Conservation (phyloP, 2,113 vertebrate species). For the Hiodon alosoides region DNA sequence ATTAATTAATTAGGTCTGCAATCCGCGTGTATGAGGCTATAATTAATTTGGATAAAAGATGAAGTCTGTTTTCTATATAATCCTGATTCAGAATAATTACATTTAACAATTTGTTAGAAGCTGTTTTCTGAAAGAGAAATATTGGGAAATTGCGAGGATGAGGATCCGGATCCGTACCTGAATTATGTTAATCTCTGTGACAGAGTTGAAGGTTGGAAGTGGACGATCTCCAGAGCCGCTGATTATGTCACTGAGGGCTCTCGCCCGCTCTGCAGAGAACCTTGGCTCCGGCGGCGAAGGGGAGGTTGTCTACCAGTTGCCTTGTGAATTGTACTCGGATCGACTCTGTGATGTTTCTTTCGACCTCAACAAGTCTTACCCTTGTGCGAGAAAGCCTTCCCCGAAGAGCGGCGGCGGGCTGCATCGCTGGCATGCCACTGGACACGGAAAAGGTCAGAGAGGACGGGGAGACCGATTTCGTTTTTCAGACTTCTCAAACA, state of each 20-base stretch:
- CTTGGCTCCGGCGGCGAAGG: conserved; percentile 20
- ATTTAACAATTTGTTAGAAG: too few relatives aligned
- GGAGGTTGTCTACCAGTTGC: conserved; percentile 44
- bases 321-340: conserved; percentile 10
- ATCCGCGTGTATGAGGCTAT: too few relatives aligned
- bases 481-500: neutral
- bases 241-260: conserved; percentile 48
- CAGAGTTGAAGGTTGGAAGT: too few relatives aligned
- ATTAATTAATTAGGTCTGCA: too few relatives aligned
- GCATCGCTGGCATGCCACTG: conserved; percentile 50
- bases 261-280: conserved; percentile 15
- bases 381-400: conserved; percentile 39
- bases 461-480: neutral
- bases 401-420: conserved; percentile 53
- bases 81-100: too few relatives aligned
- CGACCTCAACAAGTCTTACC: conserved; percentile 57
- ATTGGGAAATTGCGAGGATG: too few relatives aligned
- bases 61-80: too few relatives aligned
- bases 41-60: too few relatives aligned
- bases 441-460: conserved; percentile 59
- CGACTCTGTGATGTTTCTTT: conserved; percentile 43
- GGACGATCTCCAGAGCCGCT: too few relatives aligned
- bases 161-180: too few relatives aligned
- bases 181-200: too few relatives aligned
- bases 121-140: too few relatives aligned